A percentile compares a stretch with the other conserved stretches of the same genome.
These are phyloP conservation scores for Lasioglossum marginatum DNA, from an alignment of 2,888 invertebrate genomes.

Conservation along the genomic window DNA sequence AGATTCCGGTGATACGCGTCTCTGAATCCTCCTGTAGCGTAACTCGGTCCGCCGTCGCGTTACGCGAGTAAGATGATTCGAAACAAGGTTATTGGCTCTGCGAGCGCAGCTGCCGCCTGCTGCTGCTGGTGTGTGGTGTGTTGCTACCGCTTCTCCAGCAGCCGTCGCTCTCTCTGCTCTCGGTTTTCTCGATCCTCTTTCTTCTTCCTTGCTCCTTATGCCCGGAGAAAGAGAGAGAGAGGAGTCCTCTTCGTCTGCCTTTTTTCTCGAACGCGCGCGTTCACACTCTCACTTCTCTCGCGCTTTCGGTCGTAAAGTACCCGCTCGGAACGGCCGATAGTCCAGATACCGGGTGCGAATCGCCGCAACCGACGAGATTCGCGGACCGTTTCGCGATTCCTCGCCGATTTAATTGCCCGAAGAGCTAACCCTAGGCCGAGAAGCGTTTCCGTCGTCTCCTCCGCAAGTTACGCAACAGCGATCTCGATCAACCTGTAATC, in stretches of 20 bases:
- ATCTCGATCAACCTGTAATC: not conserved
- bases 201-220: not conserved
- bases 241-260: not conserved
- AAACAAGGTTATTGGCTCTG: conserved; percentile 79
- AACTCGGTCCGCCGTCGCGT: conserved; percentile 67
- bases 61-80: conserved; percentile 79
- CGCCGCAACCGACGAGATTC: not conserved
- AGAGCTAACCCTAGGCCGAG: not conserved
- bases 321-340: not conserved
- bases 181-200: conserved; percentile 30
- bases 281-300: conserved; percentile 25
- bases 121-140: not conserved
- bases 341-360: not conserved
- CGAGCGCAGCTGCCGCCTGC: conserved; percentile 72
- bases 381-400: conserved; percentile 1
- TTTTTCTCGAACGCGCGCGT: not conserved
- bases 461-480: not conserved
- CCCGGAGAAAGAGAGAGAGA: too few relatives aligned
- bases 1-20: not conserved
- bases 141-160: conserved; percentile 42
- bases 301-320: conserved; percentile 7
- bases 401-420: not conserved
- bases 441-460: not conserved
- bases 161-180: conserved; percentile 45
- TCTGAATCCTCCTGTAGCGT: conserved; percentile 61